Conservation (phyloP, 2,888 invertebrate species). For the Penaeus monodon region DNA sequence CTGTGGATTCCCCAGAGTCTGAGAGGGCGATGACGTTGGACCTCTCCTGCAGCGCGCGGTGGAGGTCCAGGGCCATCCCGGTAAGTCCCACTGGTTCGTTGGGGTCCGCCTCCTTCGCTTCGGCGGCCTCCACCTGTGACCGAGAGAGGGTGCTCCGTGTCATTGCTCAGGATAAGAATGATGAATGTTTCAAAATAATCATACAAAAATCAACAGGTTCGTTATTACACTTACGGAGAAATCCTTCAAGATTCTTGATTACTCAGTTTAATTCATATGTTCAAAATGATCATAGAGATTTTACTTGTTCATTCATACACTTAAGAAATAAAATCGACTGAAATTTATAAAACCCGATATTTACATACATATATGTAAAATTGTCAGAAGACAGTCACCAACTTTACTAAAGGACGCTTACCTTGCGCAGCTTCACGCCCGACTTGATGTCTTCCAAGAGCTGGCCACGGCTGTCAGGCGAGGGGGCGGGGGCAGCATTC, state of each 20-base stretch:
- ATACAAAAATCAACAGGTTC: too few species aligned
- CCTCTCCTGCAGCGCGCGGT: conserved; percentile 85
- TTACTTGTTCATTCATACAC: too few species aligned
- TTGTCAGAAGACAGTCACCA: background rate
- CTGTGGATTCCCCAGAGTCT: conserved; percentile 70
- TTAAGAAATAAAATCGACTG: too few species aligned
- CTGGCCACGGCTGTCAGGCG: conserved; percentile 78
- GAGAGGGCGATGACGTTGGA: conserved; percentile 77
- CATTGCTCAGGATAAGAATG: background rate
- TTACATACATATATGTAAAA: too few species aligned
- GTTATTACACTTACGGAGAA: too few species aligned
- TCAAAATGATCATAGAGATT: too few species aligned
- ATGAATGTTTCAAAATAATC: background rate
- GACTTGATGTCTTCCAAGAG: conserved; percentile 88
- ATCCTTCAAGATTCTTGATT: too few species aligned
- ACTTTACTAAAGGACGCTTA: conserved; percentile 67
- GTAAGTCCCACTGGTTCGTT: conserved; percentile 65
- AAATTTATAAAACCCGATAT: too few species aligned
- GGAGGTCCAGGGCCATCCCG: conserved; percentile 43
- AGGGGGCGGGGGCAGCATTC: conserved; percentile 60
- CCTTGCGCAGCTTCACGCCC: conserved; percentile 85
- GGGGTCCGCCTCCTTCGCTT: conserved; percentile 69
- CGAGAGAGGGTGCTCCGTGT: background rate
- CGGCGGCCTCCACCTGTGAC: conserved; percentile 54
- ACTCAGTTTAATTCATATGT: too few species aligned